Percentiles rank a stretch among this genome's conserved stretches.
phyloP scores from a whole-genome alignment of 2,797 vertebrate genomes.

The Mionectes olivaceus region DNA sequence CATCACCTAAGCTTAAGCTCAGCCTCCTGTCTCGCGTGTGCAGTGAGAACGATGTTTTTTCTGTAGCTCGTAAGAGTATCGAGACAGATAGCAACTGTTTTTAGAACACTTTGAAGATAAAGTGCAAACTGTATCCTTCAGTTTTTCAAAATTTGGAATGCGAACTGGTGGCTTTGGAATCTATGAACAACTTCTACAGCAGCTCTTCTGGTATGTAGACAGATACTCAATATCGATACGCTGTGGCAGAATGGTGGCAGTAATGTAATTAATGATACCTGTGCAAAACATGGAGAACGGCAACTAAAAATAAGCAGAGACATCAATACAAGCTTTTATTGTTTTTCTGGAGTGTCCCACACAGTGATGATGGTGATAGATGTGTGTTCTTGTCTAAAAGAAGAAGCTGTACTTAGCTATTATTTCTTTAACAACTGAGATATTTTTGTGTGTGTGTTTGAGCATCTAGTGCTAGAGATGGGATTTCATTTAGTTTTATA shows the following conservation, averaged over 20 bases:
- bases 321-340: accelerated
- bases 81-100: not conserved
- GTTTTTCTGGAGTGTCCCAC: not conserved
- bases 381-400: not conserved
- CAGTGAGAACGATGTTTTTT: not conserved
- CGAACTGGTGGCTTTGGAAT: not conserved
- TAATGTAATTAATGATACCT: not conserved
- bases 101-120: not conserved
- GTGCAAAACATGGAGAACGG: not conserved
- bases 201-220: not conserved
- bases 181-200: not conserved
- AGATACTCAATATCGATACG: not conserved
- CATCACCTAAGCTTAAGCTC: not conserved
- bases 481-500: not conserved
- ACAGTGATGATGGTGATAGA: not conserved
- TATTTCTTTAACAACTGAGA: not conserved
- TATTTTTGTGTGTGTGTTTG: not conserved
- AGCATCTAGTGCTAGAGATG: not conserved
- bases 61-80: not conserved
- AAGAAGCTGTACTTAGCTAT: not conserved
- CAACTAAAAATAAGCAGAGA: not conserved
- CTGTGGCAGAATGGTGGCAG: not conserved
- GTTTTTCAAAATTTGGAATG: not conserved
- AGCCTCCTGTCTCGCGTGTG: not conserved
- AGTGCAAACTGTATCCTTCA: not conserved